Base-by-base conservation (phyloP, 1,140 invertebrate genomes). In the Aphaenogaster ashmeadi region DNA sequence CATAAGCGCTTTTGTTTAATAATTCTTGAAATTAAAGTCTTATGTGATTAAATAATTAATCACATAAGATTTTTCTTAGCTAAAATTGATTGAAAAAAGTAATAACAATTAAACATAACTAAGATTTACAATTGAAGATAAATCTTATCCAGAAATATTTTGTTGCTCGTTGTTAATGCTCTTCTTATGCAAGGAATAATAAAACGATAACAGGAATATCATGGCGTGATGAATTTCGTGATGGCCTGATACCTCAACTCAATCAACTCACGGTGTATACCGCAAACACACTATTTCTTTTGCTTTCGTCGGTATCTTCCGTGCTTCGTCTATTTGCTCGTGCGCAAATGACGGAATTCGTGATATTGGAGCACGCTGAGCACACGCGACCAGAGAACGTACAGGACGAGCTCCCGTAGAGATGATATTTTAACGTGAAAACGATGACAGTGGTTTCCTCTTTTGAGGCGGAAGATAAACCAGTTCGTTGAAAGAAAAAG, bases 381-480 rank as follows among this genome's bases (percentile, higher is more conserved):
- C 54, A 50, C 52, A 67, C 62, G 78, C 62, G 50, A 69, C n/a
- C 9, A 56, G 15, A 81, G 52, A 56, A 71, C 13, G 7, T 38
- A 44, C 41, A n/a, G 38, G 21, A 78, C 74, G 41, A 36, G 60
- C 50, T 69, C 58, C 15, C 56, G 69, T 33, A 15, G 21, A 74
- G 52, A 75, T 56, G 36, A 75, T 74, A 84, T 74, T 74, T 84
- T 84, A 60, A 84, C 54, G n/a, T 60, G 80, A 50, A 60, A 84
- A 50, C 41, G 27, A 84, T 84, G 54, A 84, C 80, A 36, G 38
- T 74, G 69, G 18, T 75, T 74, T 81, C 11, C 50, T 41, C 9
- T 80, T 67, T 52, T 21, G 21, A 58, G 66, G 2, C 27, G n/a
- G n/a, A 50, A 75, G 44, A 83, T 58, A 74, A 83, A 83, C 54